phyloP scores from a whole-genome alignment of 2,888 invertebrate species.

The Drosophila limbata region DNA sequence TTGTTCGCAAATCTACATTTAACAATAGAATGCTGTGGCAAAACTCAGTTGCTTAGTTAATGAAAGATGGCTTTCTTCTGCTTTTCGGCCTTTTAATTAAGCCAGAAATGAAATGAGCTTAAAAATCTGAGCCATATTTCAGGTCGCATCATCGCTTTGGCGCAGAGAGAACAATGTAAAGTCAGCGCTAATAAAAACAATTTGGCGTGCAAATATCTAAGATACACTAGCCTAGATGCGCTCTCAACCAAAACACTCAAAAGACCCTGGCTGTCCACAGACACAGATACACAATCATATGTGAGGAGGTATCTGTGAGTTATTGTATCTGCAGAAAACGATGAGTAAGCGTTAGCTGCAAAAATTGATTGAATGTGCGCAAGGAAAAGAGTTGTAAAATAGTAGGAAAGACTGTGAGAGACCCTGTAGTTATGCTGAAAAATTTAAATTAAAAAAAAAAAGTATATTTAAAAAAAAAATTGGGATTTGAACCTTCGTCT shows the following conservation, averaged over 20 bases:
- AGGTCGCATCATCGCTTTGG: constrained; percentile 63
- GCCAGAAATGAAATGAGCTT: constrained; percentile 12
- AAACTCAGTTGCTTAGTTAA: constrained; percentile 34
- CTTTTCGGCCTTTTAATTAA: constrained; percentile 31
- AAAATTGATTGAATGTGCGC: constrained; percentile 55
- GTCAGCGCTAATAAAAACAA: constrained; percentile 66
- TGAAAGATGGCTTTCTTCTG: constrained; percentile 11
- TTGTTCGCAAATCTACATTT: constrained; percentile 18
- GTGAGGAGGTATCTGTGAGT: constrained; percentile 50
- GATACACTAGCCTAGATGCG: constrained; percentile 84
- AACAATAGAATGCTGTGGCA: constrained; percentile 48
- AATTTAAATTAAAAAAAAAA: no score
- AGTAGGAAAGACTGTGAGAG: not conserved
- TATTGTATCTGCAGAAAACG: constrained; percentile 68
- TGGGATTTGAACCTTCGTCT: no score
- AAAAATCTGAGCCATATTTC: constrained; percentile 62
- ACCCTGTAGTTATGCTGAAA: not conserved
- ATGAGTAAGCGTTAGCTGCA: constrained; percentile 72
- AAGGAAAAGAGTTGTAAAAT: constrained; percentile 11
- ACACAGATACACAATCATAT: constrained; percentile 37
- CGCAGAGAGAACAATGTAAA: constrained; percentile 61
- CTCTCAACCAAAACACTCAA: constrained; percentile 83
- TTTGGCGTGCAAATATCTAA: constrained; percentile 85
- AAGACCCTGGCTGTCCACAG: constrained; percentile 82
- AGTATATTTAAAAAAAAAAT: no score